Evolutionary conservation across 2,113 vertebrate genomes (phyloP).

Genomic region (Pteruthius melanotis): DNA sequence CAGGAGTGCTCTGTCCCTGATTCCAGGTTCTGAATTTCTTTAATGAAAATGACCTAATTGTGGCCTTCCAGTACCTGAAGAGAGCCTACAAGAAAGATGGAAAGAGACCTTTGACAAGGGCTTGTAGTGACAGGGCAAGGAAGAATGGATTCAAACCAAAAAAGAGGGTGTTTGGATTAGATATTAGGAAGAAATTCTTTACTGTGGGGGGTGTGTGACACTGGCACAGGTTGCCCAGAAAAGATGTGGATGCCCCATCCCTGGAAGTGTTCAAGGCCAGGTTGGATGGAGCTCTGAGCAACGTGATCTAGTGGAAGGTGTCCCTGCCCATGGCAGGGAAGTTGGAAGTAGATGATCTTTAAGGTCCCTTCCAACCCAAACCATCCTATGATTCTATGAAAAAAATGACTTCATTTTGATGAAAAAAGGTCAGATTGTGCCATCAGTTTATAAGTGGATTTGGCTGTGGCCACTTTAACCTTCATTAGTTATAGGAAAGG

Average conservation of each 20-base stretch:
- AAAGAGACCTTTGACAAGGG: not conserved
- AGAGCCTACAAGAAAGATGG: not conserved
- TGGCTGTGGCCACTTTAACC: not conserved
- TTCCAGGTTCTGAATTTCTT: not conserved
- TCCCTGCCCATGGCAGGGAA: no score
- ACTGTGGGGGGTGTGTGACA: not conserved
- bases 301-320: not conserved
- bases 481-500: not conserved
- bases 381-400: not conserved
- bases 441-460: not conserved
- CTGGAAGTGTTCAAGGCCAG: not conserved
- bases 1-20: not conserved
- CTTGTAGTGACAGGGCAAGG: not conserved
- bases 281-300: not conserved
- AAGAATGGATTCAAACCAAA: not conserved
- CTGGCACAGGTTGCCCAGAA: not conserved
- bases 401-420: not conserved
- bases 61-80: not conserved
- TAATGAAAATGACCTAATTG: not conserved
- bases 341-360: not conserved
- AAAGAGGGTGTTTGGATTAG: not conserved
- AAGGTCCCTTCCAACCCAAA: not conserved
- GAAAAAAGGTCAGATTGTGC: not conserved
- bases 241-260: not conserved
- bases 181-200: not conserved